A percentile compares a stretch with the other conserved stretches of the same genome.
Evolutionary conservation across 2,113 vertebrate genomes (phyloP).

Genomic region (Bubo bubo): DNA sequence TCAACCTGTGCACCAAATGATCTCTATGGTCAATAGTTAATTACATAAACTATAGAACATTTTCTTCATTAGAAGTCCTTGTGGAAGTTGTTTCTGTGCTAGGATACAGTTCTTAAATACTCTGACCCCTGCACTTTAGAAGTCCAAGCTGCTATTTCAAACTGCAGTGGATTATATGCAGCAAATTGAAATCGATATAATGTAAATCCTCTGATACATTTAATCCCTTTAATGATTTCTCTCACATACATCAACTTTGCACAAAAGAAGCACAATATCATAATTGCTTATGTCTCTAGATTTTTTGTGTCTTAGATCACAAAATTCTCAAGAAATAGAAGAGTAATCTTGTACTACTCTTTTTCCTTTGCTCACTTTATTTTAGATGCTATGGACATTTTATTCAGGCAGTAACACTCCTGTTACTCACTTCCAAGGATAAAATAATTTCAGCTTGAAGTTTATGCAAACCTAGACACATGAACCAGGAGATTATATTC

Average conservation of each 20-base stretch:
- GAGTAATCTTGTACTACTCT: background rate
- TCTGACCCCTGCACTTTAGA: background rate
- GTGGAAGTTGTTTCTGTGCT: background rate
- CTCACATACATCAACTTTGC: background rate
- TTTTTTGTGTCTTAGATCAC: background rate
- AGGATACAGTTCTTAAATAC: background rate
- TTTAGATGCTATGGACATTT: background rate
- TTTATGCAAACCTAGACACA: background rate
- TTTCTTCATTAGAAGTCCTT: background rate
- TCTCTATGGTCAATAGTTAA: background rate
- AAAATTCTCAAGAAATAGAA: background rate
- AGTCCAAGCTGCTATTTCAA: background rate
- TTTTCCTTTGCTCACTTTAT: background rate
- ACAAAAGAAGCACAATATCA: background rate
- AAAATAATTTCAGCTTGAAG: constrained; percentile 8
- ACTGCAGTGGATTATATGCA: background rate
- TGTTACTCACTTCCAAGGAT: background rate
- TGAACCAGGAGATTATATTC: background rate
- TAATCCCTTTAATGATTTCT: background rate
- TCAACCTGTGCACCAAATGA: background rate
- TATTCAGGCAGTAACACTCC: background rate
- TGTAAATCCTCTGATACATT: background rate
- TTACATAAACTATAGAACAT: background rate
- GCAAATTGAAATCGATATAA: background rate
- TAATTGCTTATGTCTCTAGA: background rate